These are phyloP conservation scores for Cherax quadricarinatus DNA, from an alignment of 1,140 invertebrate species.

Conservation along the genomic window DNA sequence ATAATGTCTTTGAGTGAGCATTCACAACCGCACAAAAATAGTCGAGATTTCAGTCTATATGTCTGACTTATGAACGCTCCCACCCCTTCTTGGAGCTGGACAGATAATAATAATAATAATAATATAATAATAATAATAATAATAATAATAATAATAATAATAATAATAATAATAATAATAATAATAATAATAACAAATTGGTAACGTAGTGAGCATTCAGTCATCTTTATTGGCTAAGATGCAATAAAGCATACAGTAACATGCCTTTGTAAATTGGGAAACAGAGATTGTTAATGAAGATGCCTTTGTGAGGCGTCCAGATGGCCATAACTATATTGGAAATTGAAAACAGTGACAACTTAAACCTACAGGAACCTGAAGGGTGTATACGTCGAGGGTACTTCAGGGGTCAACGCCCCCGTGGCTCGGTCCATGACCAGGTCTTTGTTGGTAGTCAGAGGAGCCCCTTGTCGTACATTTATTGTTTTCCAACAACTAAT, in stretches of 20 bases:
- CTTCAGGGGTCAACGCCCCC: too few relatives aligned
- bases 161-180: not conserved
- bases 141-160: constrained; percentile 12
- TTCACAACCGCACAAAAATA: not conserved
- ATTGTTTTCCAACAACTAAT: too few relatives aligned
- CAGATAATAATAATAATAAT: constrained; percentile 18
- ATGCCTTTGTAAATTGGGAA: not conserved
- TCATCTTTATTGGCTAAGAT: not conserved
- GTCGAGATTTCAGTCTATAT: constrained; percentile 7
- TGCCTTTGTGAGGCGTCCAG: too few relatives aligned
- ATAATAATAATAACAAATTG: constrained; percentile 14
- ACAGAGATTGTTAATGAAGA: too few relatives aligned
- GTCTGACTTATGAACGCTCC: constrained; percentile 4
- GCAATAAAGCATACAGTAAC: not conserved
- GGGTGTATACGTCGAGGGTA: too few relatives aligned
- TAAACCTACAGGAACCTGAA: too few relatives aligned
- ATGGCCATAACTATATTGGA: too few relatives aligned
- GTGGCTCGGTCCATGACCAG: too few relatives aligned
- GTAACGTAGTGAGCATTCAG: constrained; percentile 46
- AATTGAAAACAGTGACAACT: too few relatives aligned
- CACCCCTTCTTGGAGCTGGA: constrained; percentile 11
- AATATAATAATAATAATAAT: not conserved
- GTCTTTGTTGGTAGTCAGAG: too few relatives aligned
- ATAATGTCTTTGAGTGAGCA: constrained; percentile 10
- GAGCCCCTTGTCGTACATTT: too few relatives aligned